Conservation (phyloP, 2,888 invertebrate species). For the Ophion ellenae region DNA sequence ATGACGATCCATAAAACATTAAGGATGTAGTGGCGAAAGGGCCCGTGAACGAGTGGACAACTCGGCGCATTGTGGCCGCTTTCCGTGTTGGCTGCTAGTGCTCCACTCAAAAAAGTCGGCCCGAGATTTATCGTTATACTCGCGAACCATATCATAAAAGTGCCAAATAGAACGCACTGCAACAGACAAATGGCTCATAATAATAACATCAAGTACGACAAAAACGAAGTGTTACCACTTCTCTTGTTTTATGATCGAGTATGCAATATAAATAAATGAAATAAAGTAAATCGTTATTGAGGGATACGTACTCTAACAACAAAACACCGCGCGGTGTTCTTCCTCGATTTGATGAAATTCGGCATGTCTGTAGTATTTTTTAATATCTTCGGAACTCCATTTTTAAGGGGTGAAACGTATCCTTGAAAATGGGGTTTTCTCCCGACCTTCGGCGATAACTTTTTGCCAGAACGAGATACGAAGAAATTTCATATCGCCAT, state of each 20-base stretch:
- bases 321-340: too few relatives aligned
- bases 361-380: too few relatives aligned
- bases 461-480: too few relatives aligned
- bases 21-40: conserved; percentile 94
- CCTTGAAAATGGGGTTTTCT: too few relatives aligned
- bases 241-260: background rate
- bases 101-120: conserved; percentile 93
- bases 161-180: conserved; percentile 95
- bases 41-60: conserved; percentile 94
- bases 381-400: too few relatives aligned
- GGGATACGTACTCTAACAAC: background rate
- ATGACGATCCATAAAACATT: conserved; percentile 96
- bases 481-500: too few relatives aligned
- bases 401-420: too few relatives aligned
- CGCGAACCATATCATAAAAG: conserved; percentile 97
- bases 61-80: conserved; percentile 91
- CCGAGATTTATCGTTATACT: conserved; percentile 95
- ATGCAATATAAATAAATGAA: background rate
- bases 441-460: too few relatives aligned
- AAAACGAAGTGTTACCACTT: background rate
- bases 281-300: background rate
- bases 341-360: too few relatives aligned
- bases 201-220: background rate
- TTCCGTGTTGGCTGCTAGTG: conserved; percentile 92
- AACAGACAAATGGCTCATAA: conserved; percentile 56